Evolutionary conservation across 2,888 invertebrate genomes (phyloP).

Genomic region (Chrysolina haemoptera): DNA sequence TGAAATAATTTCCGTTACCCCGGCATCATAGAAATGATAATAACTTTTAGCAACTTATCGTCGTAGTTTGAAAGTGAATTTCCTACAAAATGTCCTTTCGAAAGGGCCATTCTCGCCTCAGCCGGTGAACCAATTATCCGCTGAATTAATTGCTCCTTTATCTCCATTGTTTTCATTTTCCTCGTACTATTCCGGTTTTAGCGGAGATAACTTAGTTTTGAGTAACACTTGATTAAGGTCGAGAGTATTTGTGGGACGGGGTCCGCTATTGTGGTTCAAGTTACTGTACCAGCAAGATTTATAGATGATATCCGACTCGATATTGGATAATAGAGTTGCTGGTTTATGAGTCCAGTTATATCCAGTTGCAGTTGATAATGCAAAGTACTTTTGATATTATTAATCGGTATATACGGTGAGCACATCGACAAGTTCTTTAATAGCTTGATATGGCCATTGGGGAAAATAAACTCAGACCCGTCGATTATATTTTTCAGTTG

Average conservation of each 20-base stretch:
- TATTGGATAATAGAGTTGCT: not conserved
- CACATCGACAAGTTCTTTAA: too few relatives aligned
- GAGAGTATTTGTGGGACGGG: slow-evolving; percentile 16
- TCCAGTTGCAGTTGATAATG: too few relatives aligned
- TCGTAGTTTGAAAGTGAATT: slow-evolving; percentile 20
- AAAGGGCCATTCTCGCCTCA: slow-evolving; percentile 54
- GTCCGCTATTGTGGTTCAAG: slow-evolving; percentile 21
- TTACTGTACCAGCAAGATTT: not conserved
- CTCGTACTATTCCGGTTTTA: slow-evolving; percentile 37
- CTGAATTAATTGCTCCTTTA: slow-evolving; percentile 61
- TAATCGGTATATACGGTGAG: too few relatives aligned
- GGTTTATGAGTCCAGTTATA: not conserved
- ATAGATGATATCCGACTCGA: not conserved
- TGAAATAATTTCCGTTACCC: not conserved
- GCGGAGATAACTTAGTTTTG: slow-evolving; percentile 29
- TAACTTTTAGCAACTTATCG: not conserved
- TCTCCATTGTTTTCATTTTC: slow-evolving; percentile 56
- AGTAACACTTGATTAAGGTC: slow-evolving; percentile 22
- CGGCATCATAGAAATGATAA: not conserved
- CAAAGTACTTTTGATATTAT: not conserved
- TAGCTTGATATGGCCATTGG: too few relatives aligned
- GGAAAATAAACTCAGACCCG: too few relatives aligned
- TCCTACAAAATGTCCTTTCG: slow-evolving; percentile 30
- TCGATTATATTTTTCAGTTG: too few relatives aligned
- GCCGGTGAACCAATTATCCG: slow-evolving; percentile 61